Base-by-base conservation (phyloP, 2,113 vertebrate genomes). In the Parus major region DNA sequence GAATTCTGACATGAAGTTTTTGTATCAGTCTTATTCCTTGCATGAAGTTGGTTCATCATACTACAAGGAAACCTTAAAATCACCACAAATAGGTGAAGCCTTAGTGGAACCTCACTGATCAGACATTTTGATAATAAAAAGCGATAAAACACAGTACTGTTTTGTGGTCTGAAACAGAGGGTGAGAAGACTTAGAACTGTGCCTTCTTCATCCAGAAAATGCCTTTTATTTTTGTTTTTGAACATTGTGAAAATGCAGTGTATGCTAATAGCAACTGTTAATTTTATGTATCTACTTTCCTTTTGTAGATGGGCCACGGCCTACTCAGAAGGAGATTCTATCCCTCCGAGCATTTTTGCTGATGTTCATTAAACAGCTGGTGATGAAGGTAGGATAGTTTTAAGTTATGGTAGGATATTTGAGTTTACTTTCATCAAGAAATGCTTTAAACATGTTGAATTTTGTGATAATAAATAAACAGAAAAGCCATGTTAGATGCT, bases 281-380 rank as follows among this genome's bases (percentile, higher is more conserved):
- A 15, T 83, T 92, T 92, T 17, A 14, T 55, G 0, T 82, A 10
- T 63, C 18, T 94, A 1, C 57, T 60, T 79, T 35, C 72, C 46
- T 82, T 95, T 88, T 55, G 71, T 90, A 99, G 99, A 99, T 95
- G 99, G 99, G 71, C 98, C 98, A 29, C 98, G 99, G 79, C 99
- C 99, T 88, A 99, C 96, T 96, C 98, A 98, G 64, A 99, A 99
- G 90, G 99, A 99, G 97, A 98, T 99, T 84, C 97, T 98, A 66
- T 98, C 99, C 90, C 97, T 99, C 73, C 93, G 99, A 97, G 99
- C 99, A 1, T 99, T 99, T 95, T 97, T 99, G 69, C 91, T 99
- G 96, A 97, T 99, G 96, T 99, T 99, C 92, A 97, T 99, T 92
- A 99, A 99, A 70, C 99, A 99, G 71, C 98, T 99, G 41, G 99